These are phyloP conservation scores for Eudemis profundana DNA, from an alignment of 2,888 invertebrate genomes.

Conservation along the genomic window DNA sequence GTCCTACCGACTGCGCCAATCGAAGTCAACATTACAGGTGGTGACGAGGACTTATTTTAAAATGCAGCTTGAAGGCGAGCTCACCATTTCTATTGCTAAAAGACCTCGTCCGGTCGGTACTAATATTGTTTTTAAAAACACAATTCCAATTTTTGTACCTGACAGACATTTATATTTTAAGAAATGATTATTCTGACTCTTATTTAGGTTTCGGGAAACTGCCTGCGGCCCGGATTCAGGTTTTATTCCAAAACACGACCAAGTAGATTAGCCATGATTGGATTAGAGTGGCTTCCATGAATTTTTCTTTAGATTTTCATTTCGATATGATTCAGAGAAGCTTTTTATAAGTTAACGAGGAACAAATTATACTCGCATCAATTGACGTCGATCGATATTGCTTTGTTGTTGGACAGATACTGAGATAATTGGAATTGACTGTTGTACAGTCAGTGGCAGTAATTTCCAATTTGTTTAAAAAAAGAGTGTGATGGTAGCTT, in stretches of 20 bases:
- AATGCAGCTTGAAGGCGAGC: no score
- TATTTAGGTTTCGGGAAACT: neutral
- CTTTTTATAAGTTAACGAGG: neutral
- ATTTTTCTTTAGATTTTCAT: constrained; percentile 8
- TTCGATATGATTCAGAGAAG: neutral
- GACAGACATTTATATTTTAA: neutral
- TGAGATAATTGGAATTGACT: neutral
- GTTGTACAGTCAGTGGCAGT: no score
- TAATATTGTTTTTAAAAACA: no score
- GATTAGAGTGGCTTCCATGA: constrained; percentile 5
- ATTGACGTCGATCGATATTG: constrained; percentile 5
- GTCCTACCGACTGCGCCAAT: constrained; percentile 3
- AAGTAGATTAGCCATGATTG: constrained; percentile 4
- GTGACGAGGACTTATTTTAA: no score
- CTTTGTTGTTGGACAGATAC: neutral
- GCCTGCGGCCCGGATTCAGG: neutral
- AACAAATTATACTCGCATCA: constrained; percentile 13
- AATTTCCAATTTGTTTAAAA: no score
- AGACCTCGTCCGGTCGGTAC: no score
- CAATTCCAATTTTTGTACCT: no score
- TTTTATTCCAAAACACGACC: neutral
- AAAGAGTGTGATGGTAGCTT: no score
- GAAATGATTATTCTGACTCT: neutral
- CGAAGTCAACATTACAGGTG: neutral
- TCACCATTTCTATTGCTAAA: no score